Conservation (phyloP, 1,140 invertebrate genomes). For the Bombus consobrinus region DNA sequence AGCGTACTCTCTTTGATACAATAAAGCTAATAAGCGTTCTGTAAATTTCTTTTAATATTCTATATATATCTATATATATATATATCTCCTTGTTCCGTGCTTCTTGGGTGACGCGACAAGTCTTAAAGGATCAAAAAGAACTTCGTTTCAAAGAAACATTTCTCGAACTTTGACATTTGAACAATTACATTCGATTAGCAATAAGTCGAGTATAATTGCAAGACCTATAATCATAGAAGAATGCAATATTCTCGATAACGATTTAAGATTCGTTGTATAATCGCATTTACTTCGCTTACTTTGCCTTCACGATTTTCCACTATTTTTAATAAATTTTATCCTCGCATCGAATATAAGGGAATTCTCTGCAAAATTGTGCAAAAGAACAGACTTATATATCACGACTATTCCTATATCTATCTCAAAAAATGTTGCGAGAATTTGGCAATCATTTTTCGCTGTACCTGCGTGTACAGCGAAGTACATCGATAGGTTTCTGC, state of each 20-base stretch:
- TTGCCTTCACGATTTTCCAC: background rate
- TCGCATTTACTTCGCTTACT: background rate
- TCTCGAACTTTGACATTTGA: background rate
- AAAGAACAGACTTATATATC: background rate
- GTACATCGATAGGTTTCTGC: too few relatives aligned
- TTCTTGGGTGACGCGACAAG: background rate
- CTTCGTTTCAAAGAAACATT: background rate
- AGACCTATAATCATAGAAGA: background rate
- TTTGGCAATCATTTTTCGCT: too few relatives aligned
- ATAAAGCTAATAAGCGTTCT: background rate
- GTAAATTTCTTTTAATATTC: conserved; percentile 1
- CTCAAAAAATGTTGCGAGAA: background rate
- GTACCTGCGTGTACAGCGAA: too few relatives aligned
- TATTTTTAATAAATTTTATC: background rate
- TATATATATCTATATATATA: too few relatives aligned
- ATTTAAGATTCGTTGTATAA: conserved; percentile 1
- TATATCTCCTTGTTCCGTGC: background rate
- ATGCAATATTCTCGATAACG: background rate
- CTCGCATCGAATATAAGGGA: background rate
- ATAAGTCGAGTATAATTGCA: background rate
- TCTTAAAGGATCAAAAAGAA: background rate
- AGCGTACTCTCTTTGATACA: background rate
- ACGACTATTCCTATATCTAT: background rate
- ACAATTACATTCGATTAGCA: background rate
- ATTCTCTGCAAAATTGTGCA: background rate